Evolutionary conservation across 2,888 invertebrate species (phyloP).

Genomic region (Chalcosyrphus nemorum): DNA sequence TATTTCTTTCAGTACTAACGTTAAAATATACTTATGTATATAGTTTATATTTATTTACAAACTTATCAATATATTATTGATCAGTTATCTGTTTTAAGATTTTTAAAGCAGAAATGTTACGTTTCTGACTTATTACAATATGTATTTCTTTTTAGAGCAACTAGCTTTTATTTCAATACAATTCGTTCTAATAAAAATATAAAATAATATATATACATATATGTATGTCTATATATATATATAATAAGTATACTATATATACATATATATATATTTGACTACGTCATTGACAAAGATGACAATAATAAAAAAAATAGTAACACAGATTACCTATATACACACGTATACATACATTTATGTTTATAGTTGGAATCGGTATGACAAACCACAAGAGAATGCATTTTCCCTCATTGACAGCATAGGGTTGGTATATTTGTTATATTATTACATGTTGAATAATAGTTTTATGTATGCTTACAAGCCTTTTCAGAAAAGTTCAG

Average conservation of each 20-base stretch:
- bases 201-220: constrained; percentile 49
- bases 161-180: constrained; percentile 6
- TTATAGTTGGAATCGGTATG: too few relatives aligned
- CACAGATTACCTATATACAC: too few relatives aligned
- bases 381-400: too few relatives aligned
- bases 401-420: too few relatives aligned
- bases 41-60: constrained; percentile 25
- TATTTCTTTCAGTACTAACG: constrained; percentile 25
- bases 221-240: too few relatives aligned
- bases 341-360: too few relatives aligned
- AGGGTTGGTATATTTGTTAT: too few relatives aligned
- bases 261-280: too few relatives aligned
- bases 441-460: too few relatives aligned
- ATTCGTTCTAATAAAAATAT: constrained; percentile 53
- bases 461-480: too few relatives aligned
- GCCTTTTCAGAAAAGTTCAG: too few relatives aligned
- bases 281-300: constrained; percentile 52
- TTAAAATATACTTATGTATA: constrained; percentile 6
- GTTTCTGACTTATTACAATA: constrained; percentile 12
- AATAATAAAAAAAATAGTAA: constrained; percentile 46
- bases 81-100: not conserved
- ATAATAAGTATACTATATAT: too few relatives aligned
- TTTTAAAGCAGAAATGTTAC: constrained; percentile 3
- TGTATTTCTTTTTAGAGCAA: constrained; percentile 5
- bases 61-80: constrained; percentile 1